Evolutionary conservation across 2,797 vertebrate species (phyloP).

Genomic region (Rhynchotus rufescens): DNA sequence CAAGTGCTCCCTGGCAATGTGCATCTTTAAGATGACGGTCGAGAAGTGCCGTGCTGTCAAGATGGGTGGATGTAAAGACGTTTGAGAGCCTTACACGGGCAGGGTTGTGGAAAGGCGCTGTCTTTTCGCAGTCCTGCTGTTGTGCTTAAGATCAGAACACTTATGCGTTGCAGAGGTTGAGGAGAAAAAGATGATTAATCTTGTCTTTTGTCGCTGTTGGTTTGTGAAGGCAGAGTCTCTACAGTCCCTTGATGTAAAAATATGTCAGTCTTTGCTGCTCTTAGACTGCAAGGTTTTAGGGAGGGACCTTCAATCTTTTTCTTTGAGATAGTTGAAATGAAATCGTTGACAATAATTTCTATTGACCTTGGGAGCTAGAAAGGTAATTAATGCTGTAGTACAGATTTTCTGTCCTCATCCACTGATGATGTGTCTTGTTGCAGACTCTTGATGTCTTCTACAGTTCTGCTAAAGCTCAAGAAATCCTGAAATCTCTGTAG

Average conservation of each 20-base stretch:
- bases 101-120: neutral
- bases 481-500: neutral
- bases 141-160: neutral
- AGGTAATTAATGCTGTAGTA: neutral
- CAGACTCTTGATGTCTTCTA: neutral
- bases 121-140: neutral
- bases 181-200: neutral
- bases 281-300: neutral
- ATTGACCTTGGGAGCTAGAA: neutral
- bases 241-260: neutral
- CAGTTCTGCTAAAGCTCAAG: neutral
- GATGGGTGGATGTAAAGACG: neutral
- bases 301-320: neutral
- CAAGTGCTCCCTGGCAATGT: neutral
- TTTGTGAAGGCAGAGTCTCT: neutral
- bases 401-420: neutral
- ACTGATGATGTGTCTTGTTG: neutral
- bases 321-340: neutral
- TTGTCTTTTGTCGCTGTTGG: neutral
- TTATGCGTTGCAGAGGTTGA: neutral
- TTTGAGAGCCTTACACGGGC: neutral
- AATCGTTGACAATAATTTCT: neutral
- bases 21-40: neutral
- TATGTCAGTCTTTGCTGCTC: neutral
- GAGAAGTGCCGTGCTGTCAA: neutral